phyloP scores from a whole-genome alignment of 2,888 invertebrate species.

The Callyntrura guangdongensis region DNA sequence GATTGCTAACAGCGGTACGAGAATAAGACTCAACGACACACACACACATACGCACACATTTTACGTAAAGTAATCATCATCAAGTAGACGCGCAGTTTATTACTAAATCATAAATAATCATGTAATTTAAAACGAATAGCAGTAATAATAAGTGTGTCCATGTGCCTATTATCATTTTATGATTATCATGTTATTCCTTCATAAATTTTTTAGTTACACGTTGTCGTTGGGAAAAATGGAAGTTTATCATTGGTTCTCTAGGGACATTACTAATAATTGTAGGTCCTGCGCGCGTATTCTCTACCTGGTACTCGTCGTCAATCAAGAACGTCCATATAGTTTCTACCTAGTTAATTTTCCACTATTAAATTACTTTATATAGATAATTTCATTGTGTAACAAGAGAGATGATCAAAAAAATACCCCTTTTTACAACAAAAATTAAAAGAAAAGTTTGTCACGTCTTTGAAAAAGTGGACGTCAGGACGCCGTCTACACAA shows the following conservation, averaged over 20 bases:
- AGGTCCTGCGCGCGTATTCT: not conserved
- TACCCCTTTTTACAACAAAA: not conserved
- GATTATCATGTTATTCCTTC: constrained; percentile 33
- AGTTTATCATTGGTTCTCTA: constrained; percentile 1
- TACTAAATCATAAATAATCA: constrained; percentile 57
- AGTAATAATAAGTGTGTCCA: constrained; percentile 33
- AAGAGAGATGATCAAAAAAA: not conserved
- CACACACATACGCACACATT: not conserved
- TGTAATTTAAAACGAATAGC: constrained; percentile 57
- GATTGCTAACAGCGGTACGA: not conserved
- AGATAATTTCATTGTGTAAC: constrained; percentile 4
- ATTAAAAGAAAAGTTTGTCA: constrained; percentile 58
- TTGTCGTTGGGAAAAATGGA: constrained; percentile 16
- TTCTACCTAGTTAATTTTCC: constrained; percentile 28
- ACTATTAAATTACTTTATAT: constrained; percentile 29
- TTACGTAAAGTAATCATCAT: not conserved
- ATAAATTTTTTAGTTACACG: not conserved
- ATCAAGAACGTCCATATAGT: constrained; percentile 6
- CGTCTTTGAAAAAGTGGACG: constrained; percentile 43
- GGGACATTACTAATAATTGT: not conserved
- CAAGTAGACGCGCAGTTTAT: constrained; percentile 38
- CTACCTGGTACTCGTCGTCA: not conserved
- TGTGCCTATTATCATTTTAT: constrained; percentile 39
- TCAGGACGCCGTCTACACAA: not conserved
- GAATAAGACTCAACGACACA: not conserved